These are phyloP conservation scores for Halictus ligatus DNA, from an alignment of 2,888 invertebrate genomes.

Conservation along the genomic window DNA sequence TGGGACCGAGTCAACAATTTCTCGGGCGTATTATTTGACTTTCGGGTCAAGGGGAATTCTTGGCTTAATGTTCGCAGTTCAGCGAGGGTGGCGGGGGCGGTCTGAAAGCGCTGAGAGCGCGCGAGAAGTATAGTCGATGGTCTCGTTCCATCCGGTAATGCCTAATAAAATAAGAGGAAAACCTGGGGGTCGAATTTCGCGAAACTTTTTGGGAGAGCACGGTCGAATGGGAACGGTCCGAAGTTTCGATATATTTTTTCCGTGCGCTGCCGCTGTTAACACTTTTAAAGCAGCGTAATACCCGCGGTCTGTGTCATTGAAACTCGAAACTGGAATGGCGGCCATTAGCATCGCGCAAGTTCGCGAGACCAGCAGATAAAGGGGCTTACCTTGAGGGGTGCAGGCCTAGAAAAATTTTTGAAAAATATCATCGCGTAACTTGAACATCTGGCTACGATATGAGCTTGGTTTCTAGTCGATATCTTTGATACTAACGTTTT, in stretches of 20 bases:
- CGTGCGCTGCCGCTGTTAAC: slow-evolving; percentile 6
- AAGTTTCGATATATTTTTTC: slow-evolving; percentile 19
- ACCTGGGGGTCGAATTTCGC: background rate
- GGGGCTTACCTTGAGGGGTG: background rate
- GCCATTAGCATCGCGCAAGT: slow-evolving; percentile 14
- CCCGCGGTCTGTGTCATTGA: background rate
- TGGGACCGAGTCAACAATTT: slow-evolving; percentile 23
- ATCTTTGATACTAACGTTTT: no score
- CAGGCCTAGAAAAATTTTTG: no score
- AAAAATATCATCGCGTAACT: no score
- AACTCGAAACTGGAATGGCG: slow-evolving; percentile 6
- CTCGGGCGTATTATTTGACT: slow-evolving; percentile 23
- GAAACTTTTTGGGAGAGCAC: slow-evolving; percentile 3
- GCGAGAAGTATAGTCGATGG: slow-evolving; percentile 4
- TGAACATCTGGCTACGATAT: no score
- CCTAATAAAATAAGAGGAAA: slow-evolving; percentile 36
- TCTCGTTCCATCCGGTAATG: slow-evolving; percentile 20
- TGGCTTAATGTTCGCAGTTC: slow-evolving; percentile 20
- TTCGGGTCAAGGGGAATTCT: slow-evolving; percentile 45
- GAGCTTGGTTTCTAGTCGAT: no score
- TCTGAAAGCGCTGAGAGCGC: slow-evolving; percentile 16
- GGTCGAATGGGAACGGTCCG: background rate
- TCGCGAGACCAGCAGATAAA: slow-evolving; percentile 20
- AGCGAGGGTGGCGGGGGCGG: background rate
- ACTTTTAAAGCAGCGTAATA: background rate